Base-by-base conservation (phyloP, 2,888 invertebrate genomes). In the Odontomyia ornata region DNA sequence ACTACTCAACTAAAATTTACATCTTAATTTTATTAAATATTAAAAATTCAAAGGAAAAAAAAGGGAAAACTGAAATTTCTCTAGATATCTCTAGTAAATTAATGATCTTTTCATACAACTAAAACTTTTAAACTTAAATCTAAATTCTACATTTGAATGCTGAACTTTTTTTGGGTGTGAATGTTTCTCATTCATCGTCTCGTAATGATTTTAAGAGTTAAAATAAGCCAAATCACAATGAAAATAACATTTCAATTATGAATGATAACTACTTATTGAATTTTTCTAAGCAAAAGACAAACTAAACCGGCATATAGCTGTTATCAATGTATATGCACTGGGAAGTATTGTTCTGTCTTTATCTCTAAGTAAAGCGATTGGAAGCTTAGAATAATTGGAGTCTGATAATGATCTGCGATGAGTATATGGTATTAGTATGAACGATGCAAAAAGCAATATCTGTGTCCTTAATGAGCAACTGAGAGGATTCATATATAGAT, bases 321-420 rank as follows among this genome's bases (percentile, higher is more conserved):
- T 52, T 9, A 15, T 52, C 36, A 52, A 9, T 52, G 52, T 62
- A 62, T 62, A 62, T 62, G 62, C 62, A 62, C 27, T 62, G 62
- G 4, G 62, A 62, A 62, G 62, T 62, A 62, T 62, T 4, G 5
- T 2, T 60, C 11, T 62, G 23, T 62, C 62, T 25, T 27, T 27
- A 27, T 62, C 5, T 60, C 25, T 62, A 62, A 28, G 57, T 5
- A 52, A 52, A 62, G 62, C 62, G 23, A 62, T 62, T 15, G 3
- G 11, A 62, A 62, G 62, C 62, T 62, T n/a, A 25, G 52, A 4
- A 52, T 52, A 2, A 52, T 52, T 52, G 52, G 13, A 43, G 13
- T 43, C 7, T 7, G 43, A 9, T 7, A 43, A 43, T 43, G 43
- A 13, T 43, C 13, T 13, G 43, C 43, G 13, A 13, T 43, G 43